These are phyloP conservation scores for Ammodytes marinus DNA, from an alignment of 2,113 vertebrate species.

Conservation along the genomic window DNA sequence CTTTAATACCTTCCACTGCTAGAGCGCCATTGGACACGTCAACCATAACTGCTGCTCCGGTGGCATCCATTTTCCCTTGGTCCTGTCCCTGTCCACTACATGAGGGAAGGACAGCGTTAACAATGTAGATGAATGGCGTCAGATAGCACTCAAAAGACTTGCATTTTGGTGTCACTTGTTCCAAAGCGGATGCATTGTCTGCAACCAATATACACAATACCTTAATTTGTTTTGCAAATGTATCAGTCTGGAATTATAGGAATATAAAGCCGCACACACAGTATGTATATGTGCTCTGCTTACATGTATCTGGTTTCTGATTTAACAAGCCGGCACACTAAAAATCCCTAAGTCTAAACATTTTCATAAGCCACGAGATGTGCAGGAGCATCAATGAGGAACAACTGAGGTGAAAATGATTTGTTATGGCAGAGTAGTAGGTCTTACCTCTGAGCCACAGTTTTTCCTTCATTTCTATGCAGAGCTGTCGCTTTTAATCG, in stretches of 20 bases:
- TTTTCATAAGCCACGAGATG: background rate
- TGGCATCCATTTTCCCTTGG: background rate
- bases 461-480: background rate
- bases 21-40: constrained; percentile 57
- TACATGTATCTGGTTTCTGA: background rate
- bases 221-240: background rate
- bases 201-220: background rate
- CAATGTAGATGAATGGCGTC: background rate
- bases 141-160: background rate
- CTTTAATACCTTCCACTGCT: constrained; percentile 83
- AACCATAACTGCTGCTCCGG: constrained; percentile 15
- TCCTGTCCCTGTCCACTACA: constrained; percentile 25
- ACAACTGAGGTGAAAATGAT: background rate
- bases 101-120: background rate
- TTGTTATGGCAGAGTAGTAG: background rate
- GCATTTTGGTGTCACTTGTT: background rate
- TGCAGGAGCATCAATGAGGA: background rate
- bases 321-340: background rate
- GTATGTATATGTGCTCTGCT: background rate
- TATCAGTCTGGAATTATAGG: background rate
- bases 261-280: background rate
- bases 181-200: background rate
- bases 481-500: background rate
- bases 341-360: background rate
- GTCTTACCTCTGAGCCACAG: constrained; percentile 45